A percentile compares a stretch with the other conserved stretches of the same genome.
phyloP scores from a whole-genome alignment of 2,888 invertebrate species.

The Furcula furcula region DNA sequence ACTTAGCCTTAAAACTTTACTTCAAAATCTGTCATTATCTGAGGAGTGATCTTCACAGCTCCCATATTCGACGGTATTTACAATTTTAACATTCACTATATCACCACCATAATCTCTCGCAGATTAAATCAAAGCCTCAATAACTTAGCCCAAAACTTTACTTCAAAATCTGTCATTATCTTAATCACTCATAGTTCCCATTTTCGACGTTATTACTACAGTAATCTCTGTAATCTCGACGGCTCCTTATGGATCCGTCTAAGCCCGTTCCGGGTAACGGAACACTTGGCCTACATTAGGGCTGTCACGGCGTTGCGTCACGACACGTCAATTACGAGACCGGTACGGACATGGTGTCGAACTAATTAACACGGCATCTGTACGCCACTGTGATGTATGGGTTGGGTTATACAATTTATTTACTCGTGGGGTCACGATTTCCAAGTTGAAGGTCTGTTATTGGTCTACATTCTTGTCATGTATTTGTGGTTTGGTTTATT shows the following conservation, averaged over 20 bases:
- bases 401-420: neutral
- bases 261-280: constrained; percentile 1
- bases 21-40: no score
- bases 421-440: neutral
- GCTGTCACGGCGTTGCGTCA: constrained; percentile 3
- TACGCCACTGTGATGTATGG: neutral
- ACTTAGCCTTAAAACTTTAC: no score
- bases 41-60: no score
- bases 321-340: neutral
- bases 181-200: constrained; percentile 6
- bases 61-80: no score
- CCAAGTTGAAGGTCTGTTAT: no score
- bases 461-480: no score
- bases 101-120: no score
- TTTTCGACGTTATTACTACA: constrained; percentile 3
- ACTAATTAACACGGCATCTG: neutral
- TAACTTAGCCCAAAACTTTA: constrained; percentile 19
- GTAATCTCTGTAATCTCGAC: neutral
- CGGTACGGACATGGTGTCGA: neutral
- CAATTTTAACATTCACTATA: no score
- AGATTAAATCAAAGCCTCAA: no score
- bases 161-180: constrained; percentile 1
- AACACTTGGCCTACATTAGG: constrained; percentile 4
- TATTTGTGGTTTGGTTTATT: no score
- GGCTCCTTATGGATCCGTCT: neutral